Evolutionary conservation across 2,888 invertebrate genomes (phyloP).

Genomic region (Macroteleia sp.): DNA sequence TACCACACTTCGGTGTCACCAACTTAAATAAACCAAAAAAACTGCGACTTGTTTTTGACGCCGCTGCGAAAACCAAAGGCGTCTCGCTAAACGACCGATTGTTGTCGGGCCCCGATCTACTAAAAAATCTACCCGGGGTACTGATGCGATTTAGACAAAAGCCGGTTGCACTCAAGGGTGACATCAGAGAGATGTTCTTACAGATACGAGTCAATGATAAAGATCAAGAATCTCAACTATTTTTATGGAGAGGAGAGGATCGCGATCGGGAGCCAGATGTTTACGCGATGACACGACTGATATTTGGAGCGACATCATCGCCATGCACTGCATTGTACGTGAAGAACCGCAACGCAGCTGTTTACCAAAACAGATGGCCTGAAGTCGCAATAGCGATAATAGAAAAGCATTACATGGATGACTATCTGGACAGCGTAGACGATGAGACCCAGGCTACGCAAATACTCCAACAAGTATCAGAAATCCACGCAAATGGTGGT

Average conservation of each 20-base stretch:
- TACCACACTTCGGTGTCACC: slow-evolving; percentile 66
- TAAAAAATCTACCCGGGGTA: slow-evolving; percentile 73
- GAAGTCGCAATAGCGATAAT: slow-evolving; percentile 51
- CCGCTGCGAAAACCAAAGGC: too few relatives aligned
- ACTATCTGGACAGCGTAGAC: slow-evolving; percentile 34
- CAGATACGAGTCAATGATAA: slow-evolving; percentile 67
- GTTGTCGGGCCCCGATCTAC: slow-evolving; percentile 73
- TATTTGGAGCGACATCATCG: slow-evolving; percentile 29
- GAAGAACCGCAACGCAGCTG: slow-evolving; percentile 68
- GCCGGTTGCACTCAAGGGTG: slow-evolving; percentile 73
- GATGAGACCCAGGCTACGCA: slow-evolving; percentile 55
- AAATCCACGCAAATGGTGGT: neutral
- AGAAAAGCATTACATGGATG: slow-evolving; percentile 66
- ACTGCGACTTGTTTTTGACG: slow-evolving; percentile 72
- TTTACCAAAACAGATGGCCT: slow-evolving; percentile 53
- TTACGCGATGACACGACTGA: slow-evolving; percentile 65
- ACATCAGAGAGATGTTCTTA: slow-evolving; percentile 74
- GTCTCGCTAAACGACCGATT: slow-evolving; percentile 69
- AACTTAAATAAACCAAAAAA: slow-evolving; percentile 67
- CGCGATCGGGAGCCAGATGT: slow-evolving; percentile 13
- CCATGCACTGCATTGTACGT: slow-evolving; percentile 62
- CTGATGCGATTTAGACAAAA: too few relatives aligned
- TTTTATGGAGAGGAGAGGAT: slow-evolving; percentile 58
- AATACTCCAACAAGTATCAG: neutral
- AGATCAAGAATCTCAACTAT: slow-evolving; percentile 65